Conservation (phyloP, 2,113 vertebrate species). For the Oenanthe melanoleuca region DNA sequence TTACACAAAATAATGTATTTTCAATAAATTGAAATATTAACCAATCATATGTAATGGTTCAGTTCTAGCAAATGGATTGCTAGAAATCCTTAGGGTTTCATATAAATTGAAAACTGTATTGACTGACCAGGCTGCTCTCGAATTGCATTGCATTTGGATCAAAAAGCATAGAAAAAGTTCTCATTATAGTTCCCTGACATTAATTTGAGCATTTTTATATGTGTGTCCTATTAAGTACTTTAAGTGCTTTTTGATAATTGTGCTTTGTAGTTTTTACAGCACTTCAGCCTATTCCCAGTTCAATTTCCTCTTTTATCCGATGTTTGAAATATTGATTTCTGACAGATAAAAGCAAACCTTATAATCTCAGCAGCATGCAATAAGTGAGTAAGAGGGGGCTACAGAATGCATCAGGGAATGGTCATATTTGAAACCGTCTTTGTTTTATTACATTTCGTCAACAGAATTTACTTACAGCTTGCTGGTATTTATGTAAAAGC, state of each 20-base stretch:
- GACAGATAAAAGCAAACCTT: constrained; percentile 99
- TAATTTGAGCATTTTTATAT: constrained; percentile 99
- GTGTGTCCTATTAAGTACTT: constrained; percentile 99
- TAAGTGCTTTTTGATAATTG: constrained; percentile 99
- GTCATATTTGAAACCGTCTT: constrained; percentile 87
- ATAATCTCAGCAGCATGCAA: constrained; percentile 95
- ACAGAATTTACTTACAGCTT: constrained; percentile 97
- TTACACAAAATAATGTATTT: constrained; percentile 81
- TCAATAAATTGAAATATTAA: constrained; percentile 92
- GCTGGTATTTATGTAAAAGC: constrained; percentile 94
- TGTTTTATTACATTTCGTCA: constrained; percentile 98
- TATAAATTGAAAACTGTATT: constrained; percentile 85
- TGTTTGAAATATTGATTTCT: constrained; percentile 99
- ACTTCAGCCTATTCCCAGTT: constrained; percentile 99
- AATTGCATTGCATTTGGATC: constrained; percentile 84
- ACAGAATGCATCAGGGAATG: constrained; percentile 85
- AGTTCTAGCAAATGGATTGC: constrained; percentile 81
- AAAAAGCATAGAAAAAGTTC: constrained; percentile 86
- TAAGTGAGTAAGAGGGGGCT: constrained; percentile 84
- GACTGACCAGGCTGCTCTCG: constrained; percentile 80
- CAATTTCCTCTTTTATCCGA: constrained; percentile 99
- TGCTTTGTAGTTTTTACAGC: constrained; percentile 99
- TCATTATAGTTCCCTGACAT: constrained; percentile 92
- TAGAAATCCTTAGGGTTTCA: constrained; percentile 81
- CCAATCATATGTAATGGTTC: constrained; percentile 89